Conservation (phyloP, 2,113 vertebrate species). For the Australoheros scitulus region DNA sequence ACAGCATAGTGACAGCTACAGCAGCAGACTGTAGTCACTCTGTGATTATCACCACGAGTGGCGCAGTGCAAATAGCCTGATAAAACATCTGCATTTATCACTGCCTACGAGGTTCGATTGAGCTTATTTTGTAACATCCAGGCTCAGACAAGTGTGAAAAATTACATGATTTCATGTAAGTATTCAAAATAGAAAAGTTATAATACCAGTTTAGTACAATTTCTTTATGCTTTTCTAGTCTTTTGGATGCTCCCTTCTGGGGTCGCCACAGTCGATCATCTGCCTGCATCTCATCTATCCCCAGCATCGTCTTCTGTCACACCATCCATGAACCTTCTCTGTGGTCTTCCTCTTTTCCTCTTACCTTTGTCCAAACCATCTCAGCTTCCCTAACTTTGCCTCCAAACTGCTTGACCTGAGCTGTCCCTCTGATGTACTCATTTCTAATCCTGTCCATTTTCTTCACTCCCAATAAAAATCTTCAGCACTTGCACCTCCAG, state of each 20-base stretch:
- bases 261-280: rapidly evolving
- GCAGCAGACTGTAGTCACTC: conserved; percentile 25
- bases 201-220: background rate
- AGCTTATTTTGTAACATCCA: background rate
- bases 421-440: background rate
- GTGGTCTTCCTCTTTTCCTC: too few relatives aligned
- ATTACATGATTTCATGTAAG: too few relatives aligned
- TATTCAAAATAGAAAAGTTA: too few relatives aligned
- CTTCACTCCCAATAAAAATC: background rate
- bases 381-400: background rate
- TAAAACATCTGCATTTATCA: conserved; percentile 52
- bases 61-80: conserved; percentile 31
- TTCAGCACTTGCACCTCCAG: background rate
- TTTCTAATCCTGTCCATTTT: background rate
- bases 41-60: conserved; percentile 45
- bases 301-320: background rate
- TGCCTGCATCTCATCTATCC: background rate
- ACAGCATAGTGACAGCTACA: conserved; percentile 52
- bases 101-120: background rate
- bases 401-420: background rate
- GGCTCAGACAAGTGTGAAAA: background rate
- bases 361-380: background rate
- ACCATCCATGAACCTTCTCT: background rate
- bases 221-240: background rate
- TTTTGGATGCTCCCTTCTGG: background rate